phyloP scores from a whole-genome alignment of 2,113 vertebrate species.

The Psilopsiagon aurifrons region DNA sequence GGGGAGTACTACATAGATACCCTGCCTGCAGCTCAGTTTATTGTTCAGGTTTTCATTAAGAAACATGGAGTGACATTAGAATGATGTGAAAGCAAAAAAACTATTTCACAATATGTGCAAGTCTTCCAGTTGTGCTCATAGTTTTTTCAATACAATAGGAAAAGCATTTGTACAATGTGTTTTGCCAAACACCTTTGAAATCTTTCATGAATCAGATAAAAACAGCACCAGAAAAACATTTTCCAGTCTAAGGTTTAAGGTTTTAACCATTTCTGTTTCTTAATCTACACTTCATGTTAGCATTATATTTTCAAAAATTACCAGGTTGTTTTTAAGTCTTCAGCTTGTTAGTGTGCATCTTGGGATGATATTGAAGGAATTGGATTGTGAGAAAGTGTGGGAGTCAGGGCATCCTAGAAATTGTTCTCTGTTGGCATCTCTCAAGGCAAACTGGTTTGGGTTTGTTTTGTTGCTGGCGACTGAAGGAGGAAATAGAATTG shows the following conservation, averaged over 20 bases:
- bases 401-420: background rate
- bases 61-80: constrained; percentile 9
- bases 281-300: background rate
- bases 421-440: background rate
- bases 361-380: background rate
- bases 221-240: background rate
- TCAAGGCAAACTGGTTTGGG: background rate
- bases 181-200: background rate
- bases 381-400: background rate
- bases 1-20: background rate
- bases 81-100: background rate
- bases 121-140: constrained; percentile 11
- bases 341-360: background rate
- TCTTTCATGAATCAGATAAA: constrained; percentile 14
- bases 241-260: background rate
- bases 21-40: background rate
- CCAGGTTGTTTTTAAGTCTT: background rate
- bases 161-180: constrained; percentile 13
- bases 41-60: background rate
- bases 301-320: background rate
- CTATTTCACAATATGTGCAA: constrained; percentile 16
- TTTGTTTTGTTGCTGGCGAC: background rate
- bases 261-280: background rate
- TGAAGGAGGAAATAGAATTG: background rate
- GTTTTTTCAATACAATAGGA: background rate